phyloP scores from a whole-genome alignment of 2,113 vertebrate species.

The Entomyzon cyanotis region DNA sequence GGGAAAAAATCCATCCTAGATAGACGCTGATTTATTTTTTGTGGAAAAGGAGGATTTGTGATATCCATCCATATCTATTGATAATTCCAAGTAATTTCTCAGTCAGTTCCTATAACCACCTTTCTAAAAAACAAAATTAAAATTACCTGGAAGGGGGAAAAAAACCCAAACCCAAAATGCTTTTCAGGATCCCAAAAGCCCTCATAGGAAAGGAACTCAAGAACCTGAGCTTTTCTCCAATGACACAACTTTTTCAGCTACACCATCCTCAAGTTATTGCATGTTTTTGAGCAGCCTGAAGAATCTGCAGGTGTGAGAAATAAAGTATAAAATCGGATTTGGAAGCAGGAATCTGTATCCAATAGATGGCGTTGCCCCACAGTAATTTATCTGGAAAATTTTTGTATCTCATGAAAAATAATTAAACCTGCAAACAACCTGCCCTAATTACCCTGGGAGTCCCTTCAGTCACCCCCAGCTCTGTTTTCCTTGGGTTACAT shows the following conservation, averaged over 20 bases:
- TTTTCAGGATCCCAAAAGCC: background rate
- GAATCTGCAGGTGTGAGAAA: background rate
- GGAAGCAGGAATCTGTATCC: background rate
- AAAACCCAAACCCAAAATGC: background rate
- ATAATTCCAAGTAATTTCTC: conserved; percentile 41
- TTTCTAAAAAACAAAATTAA: background rate
- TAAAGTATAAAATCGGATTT: fast-evolving
- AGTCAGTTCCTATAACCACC: background rate
- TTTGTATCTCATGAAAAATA: background rate
- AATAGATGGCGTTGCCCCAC: background rate
- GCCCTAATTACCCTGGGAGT: background rate
- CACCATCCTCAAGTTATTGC: background rate
- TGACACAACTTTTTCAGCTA: background rate
- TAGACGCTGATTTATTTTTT: conserved; percentile 61
- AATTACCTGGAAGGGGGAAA: background rate
- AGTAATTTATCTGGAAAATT: background rate
- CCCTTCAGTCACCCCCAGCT: background rate
- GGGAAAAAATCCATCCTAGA: conserved; percentile 20
- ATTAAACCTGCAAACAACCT: background rate
- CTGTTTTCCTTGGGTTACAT: fast-evolving
- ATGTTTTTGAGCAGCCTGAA: background rate
- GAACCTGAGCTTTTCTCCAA: background rate
- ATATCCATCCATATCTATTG: conserved; percentile 43
- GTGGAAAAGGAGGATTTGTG: conserved; percentile 45
- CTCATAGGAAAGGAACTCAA: background rate